Base-by-base conservation (phyloP, 2,888 invertebrate genomes). In the Chrysolina haemoptera region DNA sequence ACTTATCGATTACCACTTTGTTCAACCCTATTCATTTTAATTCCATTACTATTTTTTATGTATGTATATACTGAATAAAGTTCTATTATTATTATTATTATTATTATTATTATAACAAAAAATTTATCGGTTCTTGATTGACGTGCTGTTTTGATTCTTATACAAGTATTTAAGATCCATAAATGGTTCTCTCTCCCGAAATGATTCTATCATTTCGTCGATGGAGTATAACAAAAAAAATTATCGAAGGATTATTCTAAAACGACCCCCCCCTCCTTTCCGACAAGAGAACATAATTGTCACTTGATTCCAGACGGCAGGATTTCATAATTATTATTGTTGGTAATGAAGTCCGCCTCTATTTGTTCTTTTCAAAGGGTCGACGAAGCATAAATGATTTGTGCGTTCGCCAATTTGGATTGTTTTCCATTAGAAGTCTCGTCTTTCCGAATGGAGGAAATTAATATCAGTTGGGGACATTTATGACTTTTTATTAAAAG, bases 251-350 rank as follows among this genome's bases (percentile, higher is more conserved):
- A 10, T 20, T 53, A 20, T 20, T 12, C 53, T 20, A 20, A 53
- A 53, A 53, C 20, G 53, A 53, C 20, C 18, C 20, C 20, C 16
- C n/a, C n/a, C n/a, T 16, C 3, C 18, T 83, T 82, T 82, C 82
- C 83, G 81, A 82, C 84, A 82, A 83, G 83, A 83, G 84, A 83
- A 35, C n/a, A 84, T 84, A 83, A 84, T 84, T 84, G 84, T 84
- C 84, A 84, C 84, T 84, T 84, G 84, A 82, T 84, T 85, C 83
- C 84, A 81, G 83, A 82, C 81, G 84, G 83, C 22, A 16, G 46
- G 20, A 41, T 55, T 43, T 27, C 43, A 40, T 59, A 71, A 71
- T 71, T 59, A 71, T 71, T 71, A 71, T 55, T 71, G 64, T 59
- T 71, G 63, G 27, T n/a, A 59, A 67, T 46, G 71, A 71, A 62